A percentile compares a stretch with the other conserved stretches of the same genome.
Evolutionary conservation across 2,888 invertebrate genomes (phyloP).

Genomic region (Zaprionus bogoriensis): DNA sequence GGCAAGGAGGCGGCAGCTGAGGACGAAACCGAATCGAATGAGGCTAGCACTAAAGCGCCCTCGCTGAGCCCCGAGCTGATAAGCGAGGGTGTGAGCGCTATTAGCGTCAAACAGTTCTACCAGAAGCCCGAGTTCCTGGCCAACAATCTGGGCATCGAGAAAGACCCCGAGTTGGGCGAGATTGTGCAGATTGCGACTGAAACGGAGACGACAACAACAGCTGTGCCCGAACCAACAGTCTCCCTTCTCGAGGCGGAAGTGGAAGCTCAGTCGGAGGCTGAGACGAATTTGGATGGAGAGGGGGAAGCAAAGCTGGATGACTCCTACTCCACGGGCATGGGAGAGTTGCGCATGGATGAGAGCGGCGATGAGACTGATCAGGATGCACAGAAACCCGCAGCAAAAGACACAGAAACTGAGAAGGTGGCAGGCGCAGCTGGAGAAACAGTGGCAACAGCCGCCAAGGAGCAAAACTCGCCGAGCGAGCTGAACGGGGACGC

Average conservation of each 20-base stretch:
- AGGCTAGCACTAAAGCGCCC: slow-evolving; percentile 73
- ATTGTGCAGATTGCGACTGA: slow-evolving; percentile 80
- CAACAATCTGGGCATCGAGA: slow-evolving; percentile 83
- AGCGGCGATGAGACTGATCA: slow-evolving; percentile 36
- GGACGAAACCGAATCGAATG: slow-evolving; percentile 4
- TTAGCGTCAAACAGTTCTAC: slow-evolving; percentile 83
- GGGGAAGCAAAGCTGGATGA: slow-evolving; percentile 15
- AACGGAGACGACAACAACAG: slow-evolving; percentile 18
- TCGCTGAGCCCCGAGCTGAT: slow-evolving; percentile 81
- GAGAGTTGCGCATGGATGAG: slow-evolving; percentile 70
- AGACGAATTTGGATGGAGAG: not conserved
- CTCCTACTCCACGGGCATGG: slow-evolving; percentile 49
- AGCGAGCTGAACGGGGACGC: slow-evolving; percentile 16
- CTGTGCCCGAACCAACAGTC: slow-evolving; percentile 10
- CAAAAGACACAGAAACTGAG: not conserved
- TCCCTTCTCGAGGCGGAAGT: not conserved
- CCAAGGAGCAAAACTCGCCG: slow-evolving; percentile 6
- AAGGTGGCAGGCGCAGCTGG: not conserved
- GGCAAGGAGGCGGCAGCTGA: not conserved
- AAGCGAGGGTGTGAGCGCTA: slow-evolving; percentile 82
- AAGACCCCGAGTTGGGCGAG: slow-evolving; percentile 83
- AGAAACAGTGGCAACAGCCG: not conserved
- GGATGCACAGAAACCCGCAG: not conserved
- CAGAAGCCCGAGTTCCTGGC: slow-evolving; percentile 83
- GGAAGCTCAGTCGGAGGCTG: slow-evolving; percentile 1